phyloP scores from a whole-genome alignment of 2,113 vertebrate species.

The Percina caprodes region DNA sequence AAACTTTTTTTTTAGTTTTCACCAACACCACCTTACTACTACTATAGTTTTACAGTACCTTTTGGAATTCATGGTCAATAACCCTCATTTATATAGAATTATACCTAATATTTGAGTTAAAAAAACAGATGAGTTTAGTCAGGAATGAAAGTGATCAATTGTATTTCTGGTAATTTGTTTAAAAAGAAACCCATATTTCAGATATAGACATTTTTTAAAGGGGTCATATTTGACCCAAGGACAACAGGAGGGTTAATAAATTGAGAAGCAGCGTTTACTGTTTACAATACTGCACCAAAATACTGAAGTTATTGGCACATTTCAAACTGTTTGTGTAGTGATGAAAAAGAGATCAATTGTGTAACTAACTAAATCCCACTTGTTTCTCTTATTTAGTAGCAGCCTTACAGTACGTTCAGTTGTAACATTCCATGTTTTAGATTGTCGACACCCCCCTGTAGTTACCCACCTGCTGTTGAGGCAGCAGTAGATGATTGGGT shows the following conservation, averaged over 20 bases:
- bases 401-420: background rate
- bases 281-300: background rate
- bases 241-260: background rate
- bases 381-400: background rate
- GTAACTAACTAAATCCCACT: background rate
- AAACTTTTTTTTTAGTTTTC: too few species aligned
- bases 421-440: background rate
- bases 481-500: constrained; percentile 99
- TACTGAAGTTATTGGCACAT: background rate
- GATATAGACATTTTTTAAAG: too few species aligned
- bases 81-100: too few species aligned
- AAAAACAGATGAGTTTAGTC: too few species aligned
- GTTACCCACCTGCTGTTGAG: constrained; percentile 93
- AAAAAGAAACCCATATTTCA: too few species aligned
- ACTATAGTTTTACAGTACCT: too few species aligned
- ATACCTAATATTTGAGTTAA: too few species aligned
- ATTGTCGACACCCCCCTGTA: background rate
- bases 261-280: background rate
- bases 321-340: background rate
- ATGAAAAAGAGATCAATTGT: background rate
- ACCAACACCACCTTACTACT: too few species aligned
- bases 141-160: too few species aligned
- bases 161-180: too few species aligned
- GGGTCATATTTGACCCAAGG: too few species aligned
- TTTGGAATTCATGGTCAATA: too few species aligned